A percentile compares a stretch with the other conserved stretches of the same genome.
Conservation (phyloP, 64 coral and sea anemone species). For the Porites australiensis region DNA sequence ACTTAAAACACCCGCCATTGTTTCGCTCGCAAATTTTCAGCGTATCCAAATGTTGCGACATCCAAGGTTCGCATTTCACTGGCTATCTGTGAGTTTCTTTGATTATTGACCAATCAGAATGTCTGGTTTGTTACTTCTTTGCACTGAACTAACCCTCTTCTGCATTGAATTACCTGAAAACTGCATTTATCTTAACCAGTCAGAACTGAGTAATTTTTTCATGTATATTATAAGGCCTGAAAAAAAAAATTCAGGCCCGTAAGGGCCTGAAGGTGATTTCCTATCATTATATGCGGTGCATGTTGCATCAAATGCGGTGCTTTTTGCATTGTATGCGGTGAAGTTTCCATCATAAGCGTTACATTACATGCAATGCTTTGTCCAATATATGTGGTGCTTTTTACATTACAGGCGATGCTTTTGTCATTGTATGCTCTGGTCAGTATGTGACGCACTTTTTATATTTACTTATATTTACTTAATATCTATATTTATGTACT, state of each 20-base stretch:
- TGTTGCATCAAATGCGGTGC: not conserved
- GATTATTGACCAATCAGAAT: constrained; percentile 5
- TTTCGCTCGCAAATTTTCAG: not conserved
- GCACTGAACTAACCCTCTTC: not conserved
- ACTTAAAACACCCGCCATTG: not conserved
- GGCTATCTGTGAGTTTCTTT: constrained; percentile 6
- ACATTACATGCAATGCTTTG: not conserved
- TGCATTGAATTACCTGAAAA: not conserved
- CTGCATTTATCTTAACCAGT: not conserved
- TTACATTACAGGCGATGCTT: not conserved
- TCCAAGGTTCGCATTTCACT: not conserved
- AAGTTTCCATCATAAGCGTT: not conserved
- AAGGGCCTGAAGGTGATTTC: not conserved
- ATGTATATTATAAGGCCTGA: too few species aligned
- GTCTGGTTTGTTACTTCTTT: not conserved
- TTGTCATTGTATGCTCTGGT: not conserved
- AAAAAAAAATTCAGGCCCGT: too few species aligned
- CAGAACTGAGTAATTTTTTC: too few species aligned
- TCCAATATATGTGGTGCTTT: not conserved
- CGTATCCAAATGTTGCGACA: not conserved
- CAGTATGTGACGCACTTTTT: not conserved
- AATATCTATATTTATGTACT: too few species aligned
- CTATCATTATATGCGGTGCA: not conserved
- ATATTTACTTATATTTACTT: too few species aligned
- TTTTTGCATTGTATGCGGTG: not conserved